These are phyloP conservation scores for Xiphophorus birchmanni DNA, from an alignment of 2,797 vertebrate genomes.

Conservation along the genomic window DNA sequence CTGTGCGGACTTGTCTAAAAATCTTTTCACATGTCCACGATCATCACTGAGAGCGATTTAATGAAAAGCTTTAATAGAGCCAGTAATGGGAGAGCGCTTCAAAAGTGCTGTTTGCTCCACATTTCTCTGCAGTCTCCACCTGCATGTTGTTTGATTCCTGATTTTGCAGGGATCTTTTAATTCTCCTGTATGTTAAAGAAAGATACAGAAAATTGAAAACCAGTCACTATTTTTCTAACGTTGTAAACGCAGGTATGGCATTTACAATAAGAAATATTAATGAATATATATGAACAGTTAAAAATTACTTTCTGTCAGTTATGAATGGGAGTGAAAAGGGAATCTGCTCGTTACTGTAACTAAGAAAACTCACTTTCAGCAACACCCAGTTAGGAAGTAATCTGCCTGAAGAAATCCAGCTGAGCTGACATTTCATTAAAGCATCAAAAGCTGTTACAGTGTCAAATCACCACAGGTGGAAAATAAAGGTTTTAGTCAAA, in stretches of 20 bases:
- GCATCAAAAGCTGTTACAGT: background rate
- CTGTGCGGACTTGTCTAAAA: background rate
- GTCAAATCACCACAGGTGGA: background rate
- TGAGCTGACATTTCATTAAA: constrained; percentile 12
- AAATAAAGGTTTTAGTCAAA: background rate
- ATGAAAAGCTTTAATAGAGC: background rate
- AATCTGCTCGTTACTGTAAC: background rate
- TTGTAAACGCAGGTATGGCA: too few relatives aligned
- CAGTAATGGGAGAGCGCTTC: background rate
- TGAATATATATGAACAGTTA: background rate
- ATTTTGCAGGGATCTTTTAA: background rate
- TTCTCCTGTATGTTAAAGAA: background rate
- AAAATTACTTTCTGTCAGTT: background rate
- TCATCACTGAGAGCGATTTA: background rate
- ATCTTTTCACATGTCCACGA: background rate
- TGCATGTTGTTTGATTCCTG: background rate
- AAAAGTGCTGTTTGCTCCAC: background rate
- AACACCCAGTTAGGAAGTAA: constrained; percentile 10
- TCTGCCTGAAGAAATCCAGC: constrained; percentile 5
- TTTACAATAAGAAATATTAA: too few relatives aligned
- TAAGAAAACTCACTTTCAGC: background rate
- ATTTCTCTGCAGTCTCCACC: background rate
- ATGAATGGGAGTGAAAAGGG: background rate
- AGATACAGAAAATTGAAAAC: background rate
- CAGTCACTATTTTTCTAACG: too few relatives aligned